Conservation (phyloP, 2,113 vertebrate species). For the Phaethornis superciliosus region DNA sequence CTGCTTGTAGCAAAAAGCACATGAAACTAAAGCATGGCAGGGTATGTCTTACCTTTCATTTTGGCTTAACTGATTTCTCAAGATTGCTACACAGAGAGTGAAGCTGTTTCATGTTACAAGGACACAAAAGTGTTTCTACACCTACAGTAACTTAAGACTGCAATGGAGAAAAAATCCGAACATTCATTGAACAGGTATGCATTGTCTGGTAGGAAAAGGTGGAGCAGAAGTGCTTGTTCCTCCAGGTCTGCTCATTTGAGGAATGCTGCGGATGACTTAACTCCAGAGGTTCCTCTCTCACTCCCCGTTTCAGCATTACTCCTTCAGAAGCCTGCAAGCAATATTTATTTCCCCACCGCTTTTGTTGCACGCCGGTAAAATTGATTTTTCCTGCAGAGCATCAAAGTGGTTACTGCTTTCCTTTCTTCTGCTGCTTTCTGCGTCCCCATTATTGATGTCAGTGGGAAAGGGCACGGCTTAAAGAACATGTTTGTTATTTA, state of each 20-base stretch:
- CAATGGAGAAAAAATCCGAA: conserved; percentile 23
- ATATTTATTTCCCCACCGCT: neutral
- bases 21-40: neutral
- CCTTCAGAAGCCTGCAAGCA: neutral
- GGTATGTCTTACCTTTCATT: conserved; percentile 18
- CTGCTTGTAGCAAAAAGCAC: neutral
- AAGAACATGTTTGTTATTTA: conserved; percentile 13
- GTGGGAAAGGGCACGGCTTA: conserved; percentile 36
- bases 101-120: conserved; percentile 40
- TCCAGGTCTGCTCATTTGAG: neutral
- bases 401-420: conserved; percentile 23
- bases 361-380: conserved; percentile 7
- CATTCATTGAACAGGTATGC: neutral
- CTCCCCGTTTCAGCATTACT: neutral
- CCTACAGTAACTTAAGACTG: conserved; percentile 14
- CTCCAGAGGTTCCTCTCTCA: neutral
- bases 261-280: neutral
- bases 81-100: neutral
- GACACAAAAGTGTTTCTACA: conserved; percentile 9
- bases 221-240: neutral
- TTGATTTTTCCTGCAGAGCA: conserved; percentile 29
- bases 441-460: conserved; percentile 17
- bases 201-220: conserved; percentile 5
- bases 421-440: conserved; percentile 51
- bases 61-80: conserved; percentile 28